Base-by-base conservation (phyloP, 2,113 vertebrate species). In the Tyrannus savana region DNA sequence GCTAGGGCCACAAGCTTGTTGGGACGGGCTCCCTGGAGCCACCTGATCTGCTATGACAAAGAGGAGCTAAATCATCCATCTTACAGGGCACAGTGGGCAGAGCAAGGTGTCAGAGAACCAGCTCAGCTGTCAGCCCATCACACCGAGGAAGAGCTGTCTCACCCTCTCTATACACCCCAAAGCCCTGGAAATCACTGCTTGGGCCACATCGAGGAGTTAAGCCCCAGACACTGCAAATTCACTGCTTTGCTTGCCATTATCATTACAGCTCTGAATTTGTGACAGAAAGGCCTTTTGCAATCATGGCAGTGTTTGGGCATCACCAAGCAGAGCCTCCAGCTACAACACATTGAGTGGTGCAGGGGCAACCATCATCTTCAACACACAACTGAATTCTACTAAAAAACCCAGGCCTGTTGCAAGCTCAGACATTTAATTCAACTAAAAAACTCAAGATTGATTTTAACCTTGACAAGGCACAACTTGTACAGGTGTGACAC, bases 381-480 rank as follows among this genome's bases (percentile, higher is more conserved):
- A 21, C 46, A 47, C 11, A 6, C 47, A 64, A 42, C 4, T 25
- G 44, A 69, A 28, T 44, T 41, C 22, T 31, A 18, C 19, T 12
- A 28, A 33, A 86, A 89, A 80, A 28, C 8, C 22, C 56, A 84
- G 9, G 18, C 7, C 27, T 60, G 35, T 2, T 16, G 21, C 46
- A 80, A 87, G 31, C 47, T 87, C 67, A 76, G 87, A 13, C 50
- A 37, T 27, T 46, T 41, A 23, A 64, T 28, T 46, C 10, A 35
- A 18, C 14, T 23, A 19, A n/a, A 76, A 63, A 59, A 14, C 1
- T 0, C 62, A 78, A 64, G n/a, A 42, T 0, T 0, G 0, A 67
- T 71, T 59, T 87, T n/a, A 71, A 69, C 47, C 59, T 88, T 77
- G 72, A 35, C 42, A 83, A 77, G 64, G 39, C 68, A 78, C 63